These are phyloP conservation scores for Drosophila prolongata DNA, from an alignment of 2,888 invertebrate genomes.

Conservation along the genomic window DNA sequence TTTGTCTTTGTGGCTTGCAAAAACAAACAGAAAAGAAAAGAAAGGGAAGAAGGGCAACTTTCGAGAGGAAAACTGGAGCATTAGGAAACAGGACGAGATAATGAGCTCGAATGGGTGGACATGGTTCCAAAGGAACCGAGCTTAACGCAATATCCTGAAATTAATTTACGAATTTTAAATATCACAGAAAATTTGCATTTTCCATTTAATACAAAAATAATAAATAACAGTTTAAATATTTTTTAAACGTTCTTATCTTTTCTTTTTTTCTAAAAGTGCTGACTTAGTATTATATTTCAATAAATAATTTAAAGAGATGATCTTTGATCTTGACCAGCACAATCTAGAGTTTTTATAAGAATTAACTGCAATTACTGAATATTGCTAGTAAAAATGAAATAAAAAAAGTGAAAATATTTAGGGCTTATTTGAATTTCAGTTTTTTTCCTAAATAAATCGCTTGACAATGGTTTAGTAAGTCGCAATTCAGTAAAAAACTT, in stretches of 20 bases:
- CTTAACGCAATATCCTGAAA: conserved; percentile 1
- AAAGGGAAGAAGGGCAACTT: not conserved
- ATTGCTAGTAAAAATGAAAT: too few species aligned
- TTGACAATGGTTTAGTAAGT: not conserved
- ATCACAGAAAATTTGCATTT: not conserved
- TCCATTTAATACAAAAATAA: too few species aligned
- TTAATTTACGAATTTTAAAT: conserved; percentile 9
- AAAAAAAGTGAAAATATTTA: not conserved
- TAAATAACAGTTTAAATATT: too few species aligned
- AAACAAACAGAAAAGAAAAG: not conserved
- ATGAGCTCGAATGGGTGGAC: conserved; percentile 17
- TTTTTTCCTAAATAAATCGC: not conserved
- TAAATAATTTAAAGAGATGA: too few species aligned
- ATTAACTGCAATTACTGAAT: too few species aligned
- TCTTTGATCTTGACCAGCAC: too few species aligned
- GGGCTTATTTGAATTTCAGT: not conserved
- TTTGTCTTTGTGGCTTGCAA: conserved; percentile 24
- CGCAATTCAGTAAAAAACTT: conserved; percentile 1
- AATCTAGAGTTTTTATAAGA: too few species aligned
- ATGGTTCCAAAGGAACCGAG: not conserved
- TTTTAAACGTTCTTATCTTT: too few species aligned
- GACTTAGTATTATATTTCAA: too few species aligned
- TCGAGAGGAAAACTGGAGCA: conserved; percentile 6
- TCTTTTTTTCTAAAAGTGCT: too few species aligned
- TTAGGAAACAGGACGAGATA: conserved; percentile 27